A percentile compares a stretch with the other conserved stretches of the same genome.
These are phyloP conservation scores for Eupithecia tripunctaria DNA, from an alignment of 2,888 invertebrate genomes.

Conservation along the genomic window DNA sequence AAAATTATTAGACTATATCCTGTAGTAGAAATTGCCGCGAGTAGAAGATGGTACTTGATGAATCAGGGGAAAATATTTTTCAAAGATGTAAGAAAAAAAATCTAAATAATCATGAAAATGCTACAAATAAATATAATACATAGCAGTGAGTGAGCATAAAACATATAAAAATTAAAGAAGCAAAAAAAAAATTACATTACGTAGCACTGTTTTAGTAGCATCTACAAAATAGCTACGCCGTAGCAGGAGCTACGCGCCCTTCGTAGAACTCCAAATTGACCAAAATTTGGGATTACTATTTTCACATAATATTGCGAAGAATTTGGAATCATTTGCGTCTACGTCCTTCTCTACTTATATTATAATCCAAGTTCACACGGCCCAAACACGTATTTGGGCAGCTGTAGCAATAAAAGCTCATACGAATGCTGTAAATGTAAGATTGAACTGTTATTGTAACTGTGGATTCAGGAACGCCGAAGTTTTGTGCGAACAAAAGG, in stretches of 20 bases:
- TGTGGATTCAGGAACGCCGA: conserved; percentile 37
- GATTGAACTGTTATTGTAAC: conserved; percentile 43
- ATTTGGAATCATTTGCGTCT: background rate
- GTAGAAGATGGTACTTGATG: background rate
- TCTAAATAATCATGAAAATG: background rate
- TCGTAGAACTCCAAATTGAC: background rate
- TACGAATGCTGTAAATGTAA: conserved; percentile 38
- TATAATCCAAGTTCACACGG: conserved; percentile 11
- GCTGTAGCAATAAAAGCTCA: conserved; percentile 45
- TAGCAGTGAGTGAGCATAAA: background rate
- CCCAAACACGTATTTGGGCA: conserved; percentile 19
- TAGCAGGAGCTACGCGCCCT: background rate
- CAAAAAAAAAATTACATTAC: background rate
- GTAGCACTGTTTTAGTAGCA: background rate
- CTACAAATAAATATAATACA: background rate
- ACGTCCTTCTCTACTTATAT: background rate
- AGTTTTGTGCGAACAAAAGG: conserved; percentile 38
- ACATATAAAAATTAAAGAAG: background rate
- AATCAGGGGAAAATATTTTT: too few relatives aligned
- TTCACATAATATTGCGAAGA: background rate
- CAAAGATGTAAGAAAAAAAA: too few relatives aligned
- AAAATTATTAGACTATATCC: background rate
- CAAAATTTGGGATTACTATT: background rate
- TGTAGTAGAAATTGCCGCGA: background rate
- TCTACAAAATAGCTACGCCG: background rate